Percentiles rank a stretch among this genome's conserved stretches.
These are phyloP conservation scores for Tretioscincus oriximinensis DNA, from an alignment of 2,113 vertebrate species.

Conservation along the genomic window DNA sequence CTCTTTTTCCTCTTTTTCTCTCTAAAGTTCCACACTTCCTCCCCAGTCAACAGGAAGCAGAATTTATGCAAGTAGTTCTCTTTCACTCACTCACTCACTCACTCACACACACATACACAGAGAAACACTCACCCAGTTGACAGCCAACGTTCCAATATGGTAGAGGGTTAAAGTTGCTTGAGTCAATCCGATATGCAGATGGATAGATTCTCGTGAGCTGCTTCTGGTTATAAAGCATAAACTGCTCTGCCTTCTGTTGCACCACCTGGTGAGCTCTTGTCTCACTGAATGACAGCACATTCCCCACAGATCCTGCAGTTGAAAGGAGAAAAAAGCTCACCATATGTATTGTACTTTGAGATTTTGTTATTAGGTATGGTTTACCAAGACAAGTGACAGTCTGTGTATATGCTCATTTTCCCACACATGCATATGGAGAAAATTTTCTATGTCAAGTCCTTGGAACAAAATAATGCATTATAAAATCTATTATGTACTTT, in stretches of 20 bases:
- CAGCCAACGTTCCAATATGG: conserved; percentile 96
- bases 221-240: conserved; percentile 91
- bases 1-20: neutral
- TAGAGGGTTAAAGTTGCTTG: conserved; percentile 96
- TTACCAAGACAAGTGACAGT: neutral
- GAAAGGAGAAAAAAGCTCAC: conserved; percentile 7
- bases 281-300: conserved; percentile 95
- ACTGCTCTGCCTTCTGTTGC: conserved; percentile 89
- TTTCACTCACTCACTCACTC: no score
- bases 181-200: conserved; percentile 95
- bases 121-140: conserved; percentile 83
- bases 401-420: no score
- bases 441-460: neutral
- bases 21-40: neutral
- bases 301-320: conserved; percentile 83
- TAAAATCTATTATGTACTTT: neutral
- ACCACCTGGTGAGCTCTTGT: conserved; percentile 90
- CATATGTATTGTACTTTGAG: neutral
- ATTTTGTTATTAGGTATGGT: neutral
- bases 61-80: neutral
- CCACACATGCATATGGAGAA: no score
- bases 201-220: conserved; percentile 96
- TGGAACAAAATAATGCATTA: neutral
- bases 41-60: neutral
- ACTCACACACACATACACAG: neutral